These are phyloP conservation scores for Parauchenoglanis ngamensis DNA, from an alignment of 2,797 vertebrate species.

Conservation along the genomic window DNA sequence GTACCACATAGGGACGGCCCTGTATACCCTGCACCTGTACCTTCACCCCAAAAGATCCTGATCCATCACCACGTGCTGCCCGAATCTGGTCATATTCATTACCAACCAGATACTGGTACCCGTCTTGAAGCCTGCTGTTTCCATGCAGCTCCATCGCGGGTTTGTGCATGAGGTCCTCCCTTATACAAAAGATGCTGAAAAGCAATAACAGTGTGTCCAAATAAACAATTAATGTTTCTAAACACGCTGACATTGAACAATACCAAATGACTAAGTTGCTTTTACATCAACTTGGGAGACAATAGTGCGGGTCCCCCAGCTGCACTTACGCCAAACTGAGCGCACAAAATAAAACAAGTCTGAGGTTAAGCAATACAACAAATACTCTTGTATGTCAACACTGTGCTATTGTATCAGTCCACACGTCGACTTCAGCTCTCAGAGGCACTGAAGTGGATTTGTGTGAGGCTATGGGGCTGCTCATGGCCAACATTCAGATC, in stretches of 20 bases:
- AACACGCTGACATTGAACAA: constrained; percentile 27
- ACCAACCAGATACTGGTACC: constrained; percentile 70
- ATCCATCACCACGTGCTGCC: constrained; percentile 64
- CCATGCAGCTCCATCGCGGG: constrained; percentile 80
- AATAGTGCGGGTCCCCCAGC: constrained; percentile 56
- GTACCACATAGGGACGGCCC: constrained; percentile 89
- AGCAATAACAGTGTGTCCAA: constrained; percentile 7
- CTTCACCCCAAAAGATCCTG: constrained; percentile 84
- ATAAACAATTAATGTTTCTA: constrained; percentile 12
- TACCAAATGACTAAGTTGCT: constrained; percentile 18
- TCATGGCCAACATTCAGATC: constrained; percentile 67
- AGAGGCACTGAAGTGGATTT: constrained; percentile 29
- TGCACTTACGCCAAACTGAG: constrained; percentile 50
- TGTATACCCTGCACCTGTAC: constrained; percentile 91
- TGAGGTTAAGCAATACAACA: constrained; percentile 70
- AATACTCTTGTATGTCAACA: constrained; percentile 69
- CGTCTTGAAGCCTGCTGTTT: constrained; percentile 70
- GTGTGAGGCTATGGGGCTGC: constrained; percentile 62
- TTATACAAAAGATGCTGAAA: constrained; percentile 25
- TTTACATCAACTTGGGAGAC: constrained; percentile 44
- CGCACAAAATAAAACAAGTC: constrained; percentile 51
- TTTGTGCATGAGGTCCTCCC: constrained; percentile 8
- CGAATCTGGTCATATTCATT: constrained; percentile 62
- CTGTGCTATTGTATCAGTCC: constrained; percentile 68
- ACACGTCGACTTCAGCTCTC: constrained; percentile 62